phyloP scores from a whole-genome alignment of 2,797 vertebrate genomes.

The Smutsia gigantea region DNA sequence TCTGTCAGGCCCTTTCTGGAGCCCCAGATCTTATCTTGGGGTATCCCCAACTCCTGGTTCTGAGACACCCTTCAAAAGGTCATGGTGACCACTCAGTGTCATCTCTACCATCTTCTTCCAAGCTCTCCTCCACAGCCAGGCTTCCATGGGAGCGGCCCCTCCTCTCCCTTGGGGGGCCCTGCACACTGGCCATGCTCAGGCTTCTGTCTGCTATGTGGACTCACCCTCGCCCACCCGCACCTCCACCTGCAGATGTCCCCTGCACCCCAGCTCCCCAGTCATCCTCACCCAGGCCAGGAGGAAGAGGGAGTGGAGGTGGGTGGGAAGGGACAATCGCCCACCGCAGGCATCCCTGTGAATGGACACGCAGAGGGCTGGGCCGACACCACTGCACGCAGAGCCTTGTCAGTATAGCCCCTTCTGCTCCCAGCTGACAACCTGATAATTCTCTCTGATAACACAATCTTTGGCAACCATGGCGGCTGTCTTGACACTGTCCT shows the following conservation, averaged over 20 bases:
- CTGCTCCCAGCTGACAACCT: conserved; percentile 78
- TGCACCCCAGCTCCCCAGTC: not conserved
- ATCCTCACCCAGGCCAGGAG: not conserved
- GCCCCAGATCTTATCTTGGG: not conserved
- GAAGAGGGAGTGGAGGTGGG: accelerated
- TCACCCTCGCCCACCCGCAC: accelerated
- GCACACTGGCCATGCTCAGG: not conserved
- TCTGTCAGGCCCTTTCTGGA: not conserved
- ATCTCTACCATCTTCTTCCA: not conserved
- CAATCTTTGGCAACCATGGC: conserved; percentile 62
- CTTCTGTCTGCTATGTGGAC: not conserved
- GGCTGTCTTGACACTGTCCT: conserved; percentile 52
- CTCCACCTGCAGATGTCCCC: not conserved
- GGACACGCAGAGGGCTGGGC: conserved; percentile 67
- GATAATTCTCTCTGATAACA: conserved; percentile 78
- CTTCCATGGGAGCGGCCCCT: not conserved
- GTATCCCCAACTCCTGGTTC: not conserved
- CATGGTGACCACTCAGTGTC: accelerated
- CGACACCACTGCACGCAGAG: conserved; percentile 45
- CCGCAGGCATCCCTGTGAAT: conserved; percentile 28
- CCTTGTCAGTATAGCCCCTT: conserved; percentile 69
- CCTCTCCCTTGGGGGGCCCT: not conserved
- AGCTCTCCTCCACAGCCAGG: not conserved
- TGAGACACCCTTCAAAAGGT: not conserved
- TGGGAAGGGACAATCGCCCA: not conserved